Conservation (phyloP, 2,113 vertebrate genomes). For the Oriolus oriolus region DNA sequence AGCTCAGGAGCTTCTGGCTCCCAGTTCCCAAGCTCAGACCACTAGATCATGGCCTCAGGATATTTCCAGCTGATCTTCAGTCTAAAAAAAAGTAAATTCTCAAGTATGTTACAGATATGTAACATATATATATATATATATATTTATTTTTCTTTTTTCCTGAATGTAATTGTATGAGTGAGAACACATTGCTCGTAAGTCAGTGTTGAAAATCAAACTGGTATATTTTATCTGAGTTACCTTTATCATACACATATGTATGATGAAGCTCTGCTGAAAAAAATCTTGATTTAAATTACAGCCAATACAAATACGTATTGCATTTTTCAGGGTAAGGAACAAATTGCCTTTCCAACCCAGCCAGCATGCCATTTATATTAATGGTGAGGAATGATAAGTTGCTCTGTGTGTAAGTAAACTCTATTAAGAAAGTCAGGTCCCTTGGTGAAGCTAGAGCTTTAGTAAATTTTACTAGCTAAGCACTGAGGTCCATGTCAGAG, state of each 20-base stretch:
- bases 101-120: constrained; percentile 46
- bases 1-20: constrained; percentile 54
- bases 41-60: constrained; percentile 54
- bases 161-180: not conserved
- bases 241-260: not conserved
- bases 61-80: constrained; percentile 53
- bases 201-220: not conserved
- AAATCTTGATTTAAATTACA: not conserved
- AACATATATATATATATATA: not conserved
- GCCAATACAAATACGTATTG: not conserved
- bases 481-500: constrained; percentile 56
- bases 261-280: not conserved
- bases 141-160: not conserved
- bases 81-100: constrained; percentile 64
- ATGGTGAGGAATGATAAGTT: constrained; percentile 58
- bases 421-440: constrained; percentile 66
- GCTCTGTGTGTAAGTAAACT: constrained; percentile 67
- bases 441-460: constrained; percentile 56
- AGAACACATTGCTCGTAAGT: not conserved
- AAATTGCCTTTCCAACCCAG: constrained; percentile 60
- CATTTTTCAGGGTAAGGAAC: constrained; percentile 40
- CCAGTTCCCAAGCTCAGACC: constrained; percentile 50
- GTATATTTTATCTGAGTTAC: not conserved
- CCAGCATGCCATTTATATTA: constrained; percentile 65
- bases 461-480: constrained; percentile 69